Evolutionary conservation across 1,140 invertebrate species (phyloP), one percentile per base, ranked within the genome.

Genomic region (Bombus pascuorum): DNA sequence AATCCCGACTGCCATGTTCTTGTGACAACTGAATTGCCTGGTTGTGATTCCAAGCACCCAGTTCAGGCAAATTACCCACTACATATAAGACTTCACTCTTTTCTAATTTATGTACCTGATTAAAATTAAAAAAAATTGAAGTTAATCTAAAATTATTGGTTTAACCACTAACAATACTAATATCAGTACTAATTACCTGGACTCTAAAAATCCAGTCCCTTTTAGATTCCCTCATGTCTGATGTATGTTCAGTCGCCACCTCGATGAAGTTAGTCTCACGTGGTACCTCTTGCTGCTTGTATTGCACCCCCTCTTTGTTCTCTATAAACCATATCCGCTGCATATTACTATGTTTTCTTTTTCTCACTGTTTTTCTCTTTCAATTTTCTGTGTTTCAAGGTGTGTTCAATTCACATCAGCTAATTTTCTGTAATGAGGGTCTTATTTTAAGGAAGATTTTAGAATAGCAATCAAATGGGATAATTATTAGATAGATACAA

Each of bases 11-110:
- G 78, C 62, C 83, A 59, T 88, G 89, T 92, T 95, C 95, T 87
- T 92, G 92, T 15, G 92, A 87, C 32, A 95, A 74, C 65, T 94
- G 94, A 57, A 95, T 89, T 22, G 95, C 94, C 81, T 95, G 94
- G 53, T 94, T 94, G 75, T 95, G 95, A 87, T 95, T 95, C 95
- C 95, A 95, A 42, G 94, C 92, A 77, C 95, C 94, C 59, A 95
- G 86, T 81, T 95, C 94, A 28, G 95, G 93, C 32, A 95, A 76
- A 86, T 95, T 95, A 37, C 95, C 95, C 15, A 95, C 95, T 8
- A 95, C 94, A 72, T 94, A 95, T 10, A 95, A 91, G 59, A 91
- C 89, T 82, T 95, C 95, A 87, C 93, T 95, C 85, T 95, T 95
- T 34, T 93, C 94, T 34, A 95, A 65, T 34, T 92, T 91, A 47